Evolutionary conservation across 2,113 vertebrate genomes (phyloP).

Genomic region (Pao palembangensis): DNA sequence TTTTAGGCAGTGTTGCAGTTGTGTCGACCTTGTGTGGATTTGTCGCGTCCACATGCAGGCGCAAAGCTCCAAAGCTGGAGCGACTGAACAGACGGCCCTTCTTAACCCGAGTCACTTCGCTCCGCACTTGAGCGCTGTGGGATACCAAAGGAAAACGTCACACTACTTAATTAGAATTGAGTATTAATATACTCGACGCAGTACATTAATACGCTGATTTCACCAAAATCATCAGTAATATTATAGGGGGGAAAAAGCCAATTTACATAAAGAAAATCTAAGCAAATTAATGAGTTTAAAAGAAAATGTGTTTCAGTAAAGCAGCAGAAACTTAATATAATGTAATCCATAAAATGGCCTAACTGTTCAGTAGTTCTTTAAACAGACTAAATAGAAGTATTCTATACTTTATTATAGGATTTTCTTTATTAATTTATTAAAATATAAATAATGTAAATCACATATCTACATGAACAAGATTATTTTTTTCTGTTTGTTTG

Average conservation of each 20-base stretch:
- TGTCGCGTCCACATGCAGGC: constrained; percentile 55
- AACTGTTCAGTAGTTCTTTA: not conserved
- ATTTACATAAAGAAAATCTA: too few relatives aligned
- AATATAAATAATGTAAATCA: not conserved
- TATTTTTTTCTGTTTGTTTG: not conserved
- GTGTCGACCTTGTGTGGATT: constrained; percentile 63
- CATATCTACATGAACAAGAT: not conserved
- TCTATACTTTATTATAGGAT: not conserved
- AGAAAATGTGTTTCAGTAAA: constrained; percentile 6
- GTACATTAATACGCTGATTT: not conserved
- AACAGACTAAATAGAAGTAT: not conserved
- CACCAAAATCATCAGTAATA: too few relatives aligned
- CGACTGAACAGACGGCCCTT: constrained; percentile 22
- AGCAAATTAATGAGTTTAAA: not conserved
- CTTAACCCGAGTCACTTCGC: not conserved
- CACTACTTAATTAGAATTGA: constrained; percentile 1
- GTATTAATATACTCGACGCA: not conserved
- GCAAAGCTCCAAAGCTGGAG: constrained; percentile 32
- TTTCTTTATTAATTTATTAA: not conserved
- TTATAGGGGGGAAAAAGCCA: too few relatives aligned
- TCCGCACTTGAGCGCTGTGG: not conserved
- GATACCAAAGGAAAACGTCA: constrained; percentile 26
- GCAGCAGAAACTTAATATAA: not conserved
- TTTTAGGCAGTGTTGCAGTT: constrained; percentile 35
- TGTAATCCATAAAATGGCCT: too few relatives aligned